These are phyloP conservation scores for Opisthocomus hoazin DNA, from an alignment of 2,113 vertebrate genomes.

Conservation along the genomic window DNA sequence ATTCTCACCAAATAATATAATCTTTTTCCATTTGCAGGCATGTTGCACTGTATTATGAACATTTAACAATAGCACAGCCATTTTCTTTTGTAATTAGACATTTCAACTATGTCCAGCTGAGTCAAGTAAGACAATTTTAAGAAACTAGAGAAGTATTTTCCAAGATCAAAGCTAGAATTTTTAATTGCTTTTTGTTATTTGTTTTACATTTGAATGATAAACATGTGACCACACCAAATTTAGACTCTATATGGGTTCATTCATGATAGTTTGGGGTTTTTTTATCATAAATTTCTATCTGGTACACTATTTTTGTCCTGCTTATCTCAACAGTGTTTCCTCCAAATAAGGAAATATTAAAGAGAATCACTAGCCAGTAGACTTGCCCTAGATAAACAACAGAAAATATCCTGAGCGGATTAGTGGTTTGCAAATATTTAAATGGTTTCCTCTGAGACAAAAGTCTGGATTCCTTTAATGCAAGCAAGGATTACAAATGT, in stretches of 20 bases:
- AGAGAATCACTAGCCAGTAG: not conserved
- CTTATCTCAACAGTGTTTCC: not conserved
- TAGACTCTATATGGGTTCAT: not conserved
- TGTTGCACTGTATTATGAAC: not conserved
- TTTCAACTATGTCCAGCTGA: not conserved
- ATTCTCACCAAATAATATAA: not conserved
- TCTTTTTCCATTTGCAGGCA: not conserved
- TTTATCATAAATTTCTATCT: not conserved
- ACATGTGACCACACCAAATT: not conserved
- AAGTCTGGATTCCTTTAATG: not conserved
- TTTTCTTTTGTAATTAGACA: not conserved
- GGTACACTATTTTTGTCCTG: not conserved
- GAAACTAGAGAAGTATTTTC: not conserved
- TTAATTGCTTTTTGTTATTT: not conserved
- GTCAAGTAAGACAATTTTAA: not conserved
- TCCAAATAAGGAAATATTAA: not conserved
- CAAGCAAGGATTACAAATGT: not conserved
- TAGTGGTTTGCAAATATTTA: not conserved
- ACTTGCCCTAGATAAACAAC: constrained; percentile 17
- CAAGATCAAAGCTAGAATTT: not conserved
- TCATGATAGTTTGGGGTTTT: not conserved
- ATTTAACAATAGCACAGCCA: not conserved
- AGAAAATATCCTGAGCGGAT: constrained; percentile 18
- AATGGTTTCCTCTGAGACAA: not conserved
- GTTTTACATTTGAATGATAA: not conserved